A percentile compares a stretch with the other conserved stretches of the same genome.
Evolutionary conservation across 2,113 vertebrate species (phyloP).

Genomic region (Trichechus manatus): DNA sequence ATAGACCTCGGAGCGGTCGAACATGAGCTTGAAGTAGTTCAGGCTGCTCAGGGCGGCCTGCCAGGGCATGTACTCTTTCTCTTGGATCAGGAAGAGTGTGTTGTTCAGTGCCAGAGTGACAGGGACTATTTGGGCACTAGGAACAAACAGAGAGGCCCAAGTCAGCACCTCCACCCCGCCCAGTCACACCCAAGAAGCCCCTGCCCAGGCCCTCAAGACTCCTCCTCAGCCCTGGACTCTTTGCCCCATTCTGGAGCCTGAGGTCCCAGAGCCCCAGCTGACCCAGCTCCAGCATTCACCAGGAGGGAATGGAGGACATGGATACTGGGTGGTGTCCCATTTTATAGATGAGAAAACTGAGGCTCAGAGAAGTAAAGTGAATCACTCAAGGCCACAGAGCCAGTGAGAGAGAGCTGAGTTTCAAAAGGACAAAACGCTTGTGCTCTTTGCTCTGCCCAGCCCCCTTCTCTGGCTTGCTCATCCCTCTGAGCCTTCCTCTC

Average conservation of each 20-base stretch:
- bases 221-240: not conserved
- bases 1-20: conserved; percentile 93
- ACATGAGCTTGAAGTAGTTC: conserved; percentile 92
- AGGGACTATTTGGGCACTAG: conserved; percentile 87
- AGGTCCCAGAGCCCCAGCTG: not conserved
- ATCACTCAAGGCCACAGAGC: not conserved
- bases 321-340: not conserved
- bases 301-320: too few species aligned
- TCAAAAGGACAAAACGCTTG: not conserved
- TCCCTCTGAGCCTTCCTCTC: not conserved
- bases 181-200: not conserved
- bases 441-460: not conserved
- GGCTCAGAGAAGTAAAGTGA: not conserved
- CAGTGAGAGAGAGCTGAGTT: not conserved
- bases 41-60: conserved; percentile 90
- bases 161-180: not conserved
- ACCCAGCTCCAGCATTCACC: not conserved
- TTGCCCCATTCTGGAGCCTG: not conserved
- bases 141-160: not conserved
- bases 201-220: not conserved
- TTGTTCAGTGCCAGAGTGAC: conserved; percentile 91
- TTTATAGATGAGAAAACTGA: conserved; percentile 22
- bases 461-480: not conserved
- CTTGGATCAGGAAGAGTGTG: conserved; percentile 90
- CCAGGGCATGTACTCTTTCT: conserved; percentile 94